phyloP scores from a whole-genome alignment of 2,888 invertebrate species.

The Creontiades dilutus region DNA sequence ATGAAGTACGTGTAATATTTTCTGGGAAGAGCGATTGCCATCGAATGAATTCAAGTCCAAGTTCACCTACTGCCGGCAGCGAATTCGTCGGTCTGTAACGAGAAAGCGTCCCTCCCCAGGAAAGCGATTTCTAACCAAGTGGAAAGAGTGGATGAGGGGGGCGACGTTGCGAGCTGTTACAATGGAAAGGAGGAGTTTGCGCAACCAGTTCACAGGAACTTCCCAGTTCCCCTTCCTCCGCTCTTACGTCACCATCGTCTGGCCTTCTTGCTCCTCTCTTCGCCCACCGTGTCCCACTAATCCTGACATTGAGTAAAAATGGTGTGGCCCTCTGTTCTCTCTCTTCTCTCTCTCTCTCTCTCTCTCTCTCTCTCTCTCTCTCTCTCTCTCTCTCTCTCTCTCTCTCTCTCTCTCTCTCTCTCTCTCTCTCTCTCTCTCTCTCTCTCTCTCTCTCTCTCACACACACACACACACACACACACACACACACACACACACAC shows the following conservation, averaged over 20 bases:
- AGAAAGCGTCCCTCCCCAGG: slow-evolving; percentile 26
- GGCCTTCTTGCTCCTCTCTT: slow-evolving; percentile 49
- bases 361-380: too few relatives aligned
- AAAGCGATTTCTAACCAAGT: slow-evolving; percentile 47
- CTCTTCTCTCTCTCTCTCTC: background rate
- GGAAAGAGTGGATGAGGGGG: slow-evolving; percentile 6
- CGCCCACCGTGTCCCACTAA: slow-evolving; percentile 46
- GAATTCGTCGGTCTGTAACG: slow-evolving; percentile 25
- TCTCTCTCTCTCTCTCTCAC: too few relatives aligned
- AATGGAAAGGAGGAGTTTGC: slow-evolving; percentile 55
- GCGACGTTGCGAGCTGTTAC: slow-evolving; percentile 46
- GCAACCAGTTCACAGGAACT: slow-evolving; percentile 51
- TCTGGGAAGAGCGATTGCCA: background rate
- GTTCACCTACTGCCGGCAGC: slow-evolving; percentile 36
- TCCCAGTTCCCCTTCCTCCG: slow-evolving; percentile 55
- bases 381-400: too few relatives aligned
- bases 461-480: too few relatives aligned
- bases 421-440: too few relatives aligned
- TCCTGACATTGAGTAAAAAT: slow-evolving; percentile 54
- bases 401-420: too few relatives aligned
- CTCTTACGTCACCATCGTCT: slow-evolving; percentile 33
- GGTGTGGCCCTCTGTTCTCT: background rate
- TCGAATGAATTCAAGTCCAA: slow-evolving; percentile 14
- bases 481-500: too few relatives aligned
- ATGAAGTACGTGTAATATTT: too few relatives aligned